Evolutionary conservation across 2,113 vertebrate genomes (phyloP).

Genomic region (Eurypyga helias): DNA sequence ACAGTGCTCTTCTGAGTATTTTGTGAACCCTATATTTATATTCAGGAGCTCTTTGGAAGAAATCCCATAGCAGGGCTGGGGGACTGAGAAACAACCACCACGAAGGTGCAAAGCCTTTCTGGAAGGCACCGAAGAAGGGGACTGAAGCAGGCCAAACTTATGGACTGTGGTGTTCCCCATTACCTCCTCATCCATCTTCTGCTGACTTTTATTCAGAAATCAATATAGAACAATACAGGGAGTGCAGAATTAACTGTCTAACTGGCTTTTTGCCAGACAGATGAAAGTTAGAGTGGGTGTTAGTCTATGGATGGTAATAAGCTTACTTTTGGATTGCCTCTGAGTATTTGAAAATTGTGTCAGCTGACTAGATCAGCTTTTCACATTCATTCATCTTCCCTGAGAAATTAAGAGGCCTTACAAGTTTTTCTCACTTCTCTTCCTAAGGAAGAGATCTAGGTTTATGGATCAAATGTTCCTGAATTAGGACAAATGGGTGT

Average conservation of each 20-base stretch:
- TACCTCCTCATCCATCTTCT: background rate
- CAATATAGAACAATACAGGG: background rate
- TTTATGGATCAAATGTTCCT: background rate
- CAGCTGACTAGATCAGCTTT: background rate
- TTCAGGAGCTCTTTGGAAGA: background rate
- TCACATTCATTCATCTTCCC: background rate
- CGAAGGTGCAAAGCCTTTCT: background rate
- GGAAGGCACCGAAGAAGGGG: accelerated
- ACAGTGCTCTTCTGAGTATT: background rate
- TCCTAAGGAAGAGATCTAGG: background rate
- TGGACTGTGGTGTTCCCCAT: background rate
- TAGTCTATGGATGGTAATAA: background rate
- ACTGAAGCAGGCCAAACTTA: background rate
- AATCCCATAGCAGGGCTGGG: background rate
- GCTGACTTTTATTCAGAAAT: background rate
- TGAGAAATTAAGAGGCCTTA: background rate
- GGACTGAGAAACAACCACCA: background rate
- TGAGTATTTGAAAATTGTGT: background rate
- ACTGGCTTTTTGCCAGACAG: background rate
- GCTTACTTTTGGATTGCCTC: background rate
- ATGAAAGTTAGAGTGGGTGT: background rate
- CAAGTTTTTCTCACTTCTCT: background rate
- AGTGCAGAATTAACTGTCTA: background rate
- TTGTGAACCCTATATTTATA: background rate
- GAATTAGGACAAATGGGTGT: background rate